A percentile compares a stretch with the other conserved stretches of the same genome.
Conservation (phyloP, 2,113 vertebrate species). For the Cryptomyrus ogoouensis region DNA sequence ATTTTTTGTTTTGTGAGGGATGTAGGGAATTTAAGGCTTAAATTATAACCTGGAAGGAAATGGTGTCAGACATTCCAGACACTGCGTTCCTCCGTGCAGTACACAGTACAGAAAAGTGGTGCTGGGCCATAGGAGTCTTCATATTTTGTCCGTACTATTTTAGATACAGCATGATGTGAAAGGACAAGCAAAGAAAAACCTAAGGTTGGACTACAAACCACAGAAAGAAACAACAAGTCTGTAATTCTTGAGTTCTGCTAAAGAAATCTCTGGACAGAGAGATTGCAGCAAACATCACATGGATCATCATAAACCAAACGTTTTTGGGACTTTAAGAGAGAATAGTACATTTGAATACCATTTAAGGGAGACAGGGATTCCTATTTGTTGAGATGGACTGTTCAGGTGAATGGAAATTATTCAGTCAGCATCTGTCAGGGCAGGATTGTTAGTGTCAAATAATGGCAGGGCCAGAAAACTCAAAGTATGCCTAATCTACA, state of each 20-base stretch:
- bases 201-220: neutral
- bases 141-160: neutral
- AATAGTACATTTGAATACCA: neutral
- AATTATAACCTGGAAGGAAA: neutral
- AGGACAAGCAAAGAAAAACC: neutral
- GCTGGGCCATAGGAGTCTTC: neutral
- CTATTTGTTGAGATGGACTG: neutral
- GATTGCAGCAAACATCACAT: neutral
- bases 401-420: neutral
- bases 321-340: neutral
- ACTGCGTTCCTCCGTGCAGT: neutral
- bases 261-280: neutral
- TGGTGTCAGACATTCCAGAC: neutral
- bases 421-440: neutral
- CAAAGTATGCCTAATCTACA: neutral
- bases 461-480: neutral
- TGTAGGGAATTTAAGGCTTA: neutral
- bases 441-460: neutral
- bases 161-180: neutral
- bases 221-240: neutral
- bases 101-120: neutral
- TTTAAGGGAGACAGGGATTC: neutral
- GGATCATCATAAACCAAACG: neutral
- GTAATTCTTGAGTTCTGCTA: neutral
- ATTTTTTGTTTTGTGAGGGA: neutral